phyloP scores from a whole-genome alignment of 2,888 invertebrate species.

The Agrochola litura region DNA sequence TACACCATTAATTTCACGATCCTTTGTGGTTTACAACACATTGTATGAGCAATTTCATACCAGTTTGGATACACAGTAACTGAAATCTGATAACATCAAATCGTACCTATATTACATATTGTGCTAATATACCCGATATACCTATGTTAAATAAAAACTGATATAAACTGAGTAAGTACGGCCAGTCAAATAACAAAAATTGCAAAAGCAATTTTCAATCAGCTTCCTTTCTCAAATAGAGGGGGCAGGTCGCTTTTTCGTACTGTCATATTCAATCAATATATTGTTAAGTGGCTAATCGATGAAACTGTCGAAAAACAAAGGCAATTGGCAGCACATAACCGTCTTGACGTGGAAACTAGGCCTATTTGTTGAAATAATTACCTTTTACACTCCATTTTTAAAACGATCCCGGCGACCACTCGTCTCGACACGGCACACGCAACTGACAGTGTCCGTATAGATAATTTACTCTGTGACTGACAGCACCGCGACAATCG shows the following conservation, averaged over 20 bases:
- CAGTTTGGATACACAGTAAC: background rate
- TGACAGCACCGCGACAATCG: no score
- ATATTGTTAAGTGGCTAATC: no score
- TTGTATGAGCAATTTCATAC: conserved; percentile 23
- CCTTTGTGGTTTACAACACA: conserved; percentile 19
- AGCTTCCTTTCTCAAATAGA: background rate
- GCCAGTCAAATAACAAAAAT: background rate
- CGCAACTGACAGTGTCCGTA: no score
- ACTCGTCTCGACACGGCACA: no score
- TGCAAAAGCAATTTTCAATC: background rate
- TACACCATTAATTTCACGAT: conserved; percentile 44
- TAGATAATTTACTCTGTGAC: no score
- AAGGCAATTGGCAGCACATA: background rate
- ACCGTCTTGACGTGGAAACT: background rate
- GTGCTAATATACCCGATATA: no score
- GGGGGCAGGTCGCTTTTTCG: no score
- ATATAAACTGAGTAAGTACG: background rate
- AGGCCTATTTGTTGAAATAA: no score
- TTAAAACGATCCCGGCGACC: no score
- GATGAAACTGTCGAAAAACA: no score
- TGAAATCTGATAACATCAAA: conserved; percentile 4
- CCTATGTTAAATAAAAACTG: background rate
- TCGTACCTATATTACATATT: background rate
- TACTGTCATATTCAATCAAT: no score
- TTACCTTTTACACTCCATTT: no score